phyloP scores from a whole-genome alignment of 2,113 vertebrate species.

The Microtus ochrogaster region DNA sequence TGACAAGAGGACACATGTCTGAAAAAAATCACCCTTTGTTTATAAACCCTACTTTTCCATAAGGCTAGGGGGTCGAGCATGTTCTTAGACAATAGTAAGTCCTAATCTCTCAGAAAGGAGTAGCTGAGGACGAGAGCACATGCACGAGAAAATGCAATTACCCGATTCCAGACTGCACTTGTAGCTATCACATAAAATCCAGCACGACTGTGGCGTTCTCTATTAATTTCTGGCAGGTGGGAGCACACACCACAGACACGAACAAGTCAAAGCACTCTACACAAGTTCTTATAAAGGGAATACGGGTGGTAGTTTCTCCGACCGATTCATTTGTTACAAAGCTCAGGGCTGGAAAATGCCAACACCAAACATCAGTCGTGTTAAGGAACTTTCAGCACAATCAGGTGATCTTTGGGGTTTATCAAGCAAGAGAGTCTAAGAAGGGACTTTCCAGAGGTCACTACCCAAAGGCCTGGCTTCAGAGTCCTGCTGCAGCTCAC shows the following conservation, averaged over 20 bases:
- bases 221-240: background rate
- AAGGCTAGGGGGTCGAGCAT: background rate
- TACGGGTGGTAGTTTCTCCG: background rate
- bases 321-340: background rate
- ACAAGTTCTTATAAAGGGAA: background rate
- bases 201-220: background rate
- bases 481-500: background rate
- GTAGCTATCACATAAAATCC: background rate
- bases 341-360: background rate
- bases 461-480: background rate
- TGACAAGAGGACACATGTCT: background rate
- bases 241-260: background rate
- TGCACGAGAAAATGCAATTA: background rate
- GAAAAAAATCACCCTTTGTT: slow-evolving; percentile 55
- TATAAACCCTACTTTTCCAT: background rate
- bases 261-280: background rate
- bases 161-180: background rate
- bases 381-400: background rate
- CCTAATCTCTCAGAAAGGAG: background rate
- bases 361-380: background rate
- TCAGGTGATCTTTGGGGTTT: background rate
- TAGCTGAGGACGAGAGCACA: background rate
- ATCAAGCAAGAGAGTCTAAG: background rate
- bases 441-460: background rate
- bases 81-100: background rate